Evolutionary conservation across 2,797 vertebrate genomes (phyloP), one percentile per base, ranked within the genome.

Genomic region (Trachurus trachurus): DNA sequence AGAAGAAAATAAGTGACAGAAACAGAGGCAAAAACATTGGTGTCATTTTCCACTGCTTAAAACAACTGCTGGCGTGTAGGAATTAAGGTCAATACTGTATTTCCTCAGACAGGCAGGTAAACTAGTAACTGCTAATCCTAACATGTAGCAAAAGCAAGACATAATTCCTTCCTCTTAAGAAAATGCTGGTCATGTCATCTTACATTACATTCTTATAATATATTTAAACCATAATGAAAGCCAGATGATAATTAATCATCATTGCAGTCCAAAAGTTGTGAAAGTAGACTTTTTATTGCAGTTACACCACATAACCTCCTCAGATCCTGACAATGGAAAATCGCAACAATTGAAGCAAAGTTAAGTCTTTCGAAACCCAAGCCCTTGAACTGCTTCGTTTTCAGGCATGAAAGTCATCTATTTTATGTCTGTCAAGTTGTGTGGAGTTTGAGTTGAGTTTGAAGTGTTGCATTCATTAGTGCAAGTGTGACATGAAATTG

Each of bases 311-410:
- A 62, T 37, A 9, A 45, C 21, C 45, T 60, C 37, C n/a, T 71
- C 16, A 26, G 39, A 66, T 17, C 21, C 11, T 15, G 9, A 58
- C 22, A 65, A 61, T 58, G 52, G 1, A 4, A 17, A 47, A 54
- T 40, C 13, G 47, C 15, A 53, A 5, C 45, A 22, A 59, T 5
- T 47, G 13, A 47, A 61, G 22, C 45, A 13, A 16, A 63, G n/a
- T 22, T 31, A 44, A 13, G 8, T 13, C 17, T 73, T 70, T 78
- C 63, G 15, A 66, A 45, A 59, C 40, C 22, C 42, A 40, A 47
- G 9, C 26, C 29, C 19, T 54, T 17, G 6, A 60, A 15, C 26
- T 6, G 12, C 7, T 52, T 42, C 13, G 40, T 21, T 61, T 37
- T 61, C 22, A 64, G 45, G 26, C 37, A 29, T n/a, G 12, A 76